These are phyloP conservation scores for Sporophila hypoxantha DNA, from an alignment of 2,113 vertebrate species.

Conservation along the genomic window DNA sequence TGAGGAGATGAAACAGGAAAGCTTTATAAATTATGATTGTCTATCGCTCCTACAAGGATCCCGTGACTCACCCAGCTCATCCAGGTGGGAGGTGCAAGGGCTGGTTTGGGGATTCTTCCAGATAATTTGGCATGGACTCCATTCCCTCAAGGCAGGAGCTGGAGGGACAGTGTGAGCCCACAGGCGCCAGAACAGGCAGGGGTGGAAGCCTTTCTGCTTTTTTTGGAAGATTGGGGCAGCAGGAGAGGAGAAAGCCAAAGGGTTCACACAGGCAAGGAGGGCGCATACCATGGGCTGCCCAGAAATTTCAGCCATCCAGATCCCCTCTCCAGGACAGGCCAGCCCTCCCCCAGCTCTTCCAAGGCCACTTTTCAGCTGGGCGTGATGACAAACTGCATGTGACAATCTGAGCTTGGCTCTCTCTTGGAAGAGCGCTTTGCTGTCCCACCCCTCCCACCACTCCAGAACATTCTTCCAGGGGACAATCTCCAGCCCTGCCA, in stretches of 20 bases:
- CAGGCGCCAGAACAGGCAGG: neutral
- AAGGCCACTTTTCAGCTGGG: neutral
- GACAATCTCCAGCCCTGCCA: neutral
- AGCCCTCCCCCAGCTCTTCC: neutral
- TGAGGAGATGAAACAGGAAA: no score
- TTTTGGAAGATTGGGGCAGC: neutral
- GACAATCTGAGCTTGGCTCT: neutral
- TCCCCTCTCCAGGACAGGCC: neutral
- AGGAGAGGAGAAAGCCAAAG: neutral
- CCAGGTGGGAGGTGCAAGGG: accelerated
- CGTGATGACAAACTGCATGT: neutral
- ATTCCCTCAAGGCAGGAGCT: accelerated
- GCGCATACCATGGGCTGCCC: neutral
- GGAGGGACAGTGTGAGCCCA: neutral
- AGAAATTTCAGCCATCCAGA: neutral
- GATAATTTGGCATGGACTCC: accelerated
- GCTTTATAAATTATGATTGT: no score
- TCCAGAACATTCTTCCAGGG: neutral
- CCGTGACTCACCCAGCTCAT: accelerated
- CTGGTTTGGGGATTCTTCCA: neutral
- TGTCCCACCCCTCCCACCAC: neutral
- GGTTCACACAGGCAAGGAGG: neutral
- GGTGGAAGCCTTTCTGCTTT: neutral
- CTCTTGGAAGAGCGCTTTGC: neutral
- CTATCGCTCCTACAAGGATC: no score